These are phyloP conservation scores for Scolanthus callimorphus DNA, from an alignment of 92 coral and sea anemone genomes.

Conservation along the genomic window DNA sequence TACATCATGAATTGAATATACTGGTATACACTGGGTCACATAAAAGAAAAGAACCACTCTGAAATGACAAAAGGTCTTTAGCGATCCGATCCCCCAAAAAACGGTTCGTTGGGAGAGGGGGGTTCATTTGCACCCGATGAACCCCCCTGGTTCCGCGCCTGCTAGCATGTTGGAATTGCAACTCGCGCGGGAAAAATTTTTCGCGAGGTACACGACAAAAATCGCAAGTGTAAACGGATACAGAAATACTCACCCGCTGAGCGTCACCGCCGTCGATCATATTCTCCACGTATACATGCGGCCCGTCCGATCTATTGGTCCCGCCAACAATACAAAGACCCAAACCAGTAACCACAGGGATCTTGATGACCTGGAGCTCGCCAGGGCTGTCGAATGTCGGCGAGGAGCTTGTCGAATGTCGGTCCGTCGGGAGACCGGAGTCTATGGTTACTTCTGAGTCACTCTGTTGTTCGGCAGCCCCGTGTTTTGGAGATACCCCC, in stretches of 20 bases:
- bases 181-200: no score
- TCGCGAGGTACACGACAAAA: background rate
- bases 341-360: slow-evolving; percentile 70
- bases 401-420: slow-evolving; percentile 79
- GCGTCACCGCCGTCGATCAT: slow-evolving; percentile 94
- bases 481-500: slow-evolving; percentile 53
- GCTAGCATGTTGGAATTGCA: no score
- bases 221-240: no score
- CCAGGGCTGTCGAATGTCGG: slow-evolving; percentile 85
- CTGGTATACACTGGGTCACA: no score
- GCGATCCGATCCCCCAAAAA: no score
- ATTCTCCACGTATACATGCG: slow-evolving; percentile 77
- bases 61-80: no score
- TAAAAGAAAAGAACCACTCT: no score
- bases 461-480: slow-evolving; percentile 67
- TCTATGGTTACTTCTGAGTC: slow-evolving; percentile 88
- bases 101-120: no score
- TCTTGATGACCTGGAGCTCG: slow-evolving; percentile 70
- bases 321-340: slow-evolving; percentile 96
- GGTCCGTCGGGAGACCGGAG: slow-evolving; percentile 91
- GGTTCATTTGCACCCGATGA: no score
- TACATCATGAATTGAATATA: no score
- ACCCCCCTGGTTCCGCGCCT: no score
- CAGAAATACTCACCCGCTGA: slow-evolving; percentile 41
- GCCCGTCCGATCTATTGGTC: slow-evolving; percentile 92